Percentiles rank a stretch among this genome's conserved stretches.
Evolutionary conservation across 1,140 invertebrate species (phyloP).

Genomic region (Macrostomum lignano): DNA sequence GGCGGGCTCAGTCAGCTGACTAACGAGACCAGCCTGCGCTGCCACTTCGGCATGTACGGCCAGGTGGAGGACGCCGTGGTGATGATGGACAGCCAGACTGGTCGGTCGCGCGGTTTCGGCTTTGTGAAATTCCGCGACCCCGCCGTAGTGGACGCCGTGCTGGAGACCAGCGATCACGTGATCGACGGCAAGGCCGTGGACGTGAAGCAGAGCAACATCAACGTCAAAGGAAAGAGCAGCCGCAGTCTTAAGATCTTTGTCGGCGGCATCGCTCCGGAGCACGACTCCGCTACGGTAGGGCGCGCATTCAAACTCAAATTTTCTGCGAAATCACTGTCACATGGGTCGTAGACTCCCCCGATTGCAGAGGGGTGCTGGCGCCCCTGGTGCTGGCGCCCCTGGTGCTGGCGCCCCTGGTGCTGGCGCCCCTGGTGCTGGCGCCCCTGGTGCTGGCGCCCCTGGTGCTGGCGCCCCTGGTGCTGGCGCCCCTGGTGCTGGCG

Average conservation of each 20-base stretch:
- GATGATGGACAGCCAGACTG: constrained; percentile 8
- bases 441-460: too few relatives aligned
- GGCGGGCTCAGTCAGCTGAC: constrained; percentile 5
- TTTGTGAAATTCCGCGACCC: constrained; percentile 10
- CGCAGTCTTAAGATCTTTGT: constrained; percentile 6
- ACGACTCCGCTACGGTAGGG: constrained; percentile 4
- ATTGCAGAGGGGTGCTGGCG: too few relatives aligned
- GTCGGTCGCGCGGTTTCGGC: constrained; percentile 10
- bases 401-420: too few relatives aligned
- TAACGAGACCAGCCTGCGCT: constrained; percentile 1
- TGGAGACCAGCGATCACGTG: constrained; percentile 7
- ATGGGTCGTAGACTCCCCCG: too few relatives aligned
- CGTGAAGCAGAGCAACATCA: constrained; percentile 4
- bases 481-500: too few relatives aligned
- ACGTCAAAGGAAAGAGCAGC: constrained; percentile 5
- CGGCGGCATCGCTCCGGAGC: constrained; percentile 2
- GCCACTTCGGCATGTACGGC: constrained; percentile 5
- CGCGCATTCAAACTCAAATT: too few relatives aligned
- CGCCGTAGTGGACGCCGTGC: constrained; percentile 8
- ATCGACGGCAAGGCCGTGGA: constrained; percentile 6
- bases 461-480: too few relatives aligned
- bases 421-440: too few relatives aligned
- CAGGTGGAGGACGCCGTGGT: constrained; percentile 6
- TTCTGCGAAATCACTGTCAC: too few relatives aligned
- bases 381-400: too few relatives aligned